phyloP scores from a whole-genome alignment of 1,140 invertebrate species.

The Oryzaephilus surinamensis region DNA sequence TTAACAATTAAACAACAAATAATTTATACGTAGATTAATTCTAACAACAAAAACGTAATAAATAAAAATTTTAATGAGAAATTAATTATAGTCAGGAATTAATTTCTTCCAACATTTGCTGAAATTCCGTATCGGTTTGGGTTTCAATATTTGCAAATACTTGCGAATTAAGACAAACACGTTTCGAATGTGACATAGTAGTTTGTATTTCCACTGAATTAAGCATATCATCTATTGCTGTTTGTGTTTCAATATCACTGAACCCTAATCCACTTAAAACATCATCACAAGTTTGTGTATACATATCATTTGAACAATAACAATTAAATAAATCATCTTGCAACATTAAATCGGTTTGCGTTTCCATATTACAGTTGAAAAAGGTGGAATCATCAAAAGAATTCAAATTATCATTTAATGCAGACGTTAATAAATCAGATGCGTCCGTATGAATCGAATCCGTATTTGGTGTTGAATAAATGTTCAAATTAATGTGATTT shows the following conservation, averaged over 20 bases:
- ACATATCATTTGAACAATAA: conserved; percentile 42
- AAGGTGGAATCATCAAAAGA: conserved; percentile 37
- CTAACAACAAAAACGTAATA: too few relatives aligned
- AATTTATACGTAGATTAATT: too few relatives aligned
- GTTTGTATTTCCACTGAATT: conserved; percentile 34
- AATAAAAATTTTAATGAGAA: conserved; percentile 3
- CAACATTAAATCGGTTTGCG: conserved; percentile 44
- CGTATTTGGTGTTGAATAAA: conserved; percentile 18
- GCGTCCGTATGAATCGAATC: conserved; percentile 24
- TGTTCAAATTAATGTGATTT: conserved; percentile 5
- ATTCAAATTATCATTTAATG: conserved; percentile 16
- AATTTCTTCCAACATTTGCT: conserved; percentile 31
- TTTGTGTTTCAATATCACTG: conserved; percentile 49
- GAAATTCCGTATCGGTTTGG: conserved; percentile 31
- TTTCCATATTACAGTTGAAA: conserved; percentile 45
- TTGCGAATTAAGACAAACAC: conserved; percentile 12
- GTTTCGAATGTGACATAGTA: conserved; percentile 19
- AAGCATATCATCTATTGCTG: conserved; percentile 31
- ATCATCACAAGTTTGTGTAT: conserved; percentile 52
- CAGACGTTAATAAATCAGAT: conserved; percentile 20
- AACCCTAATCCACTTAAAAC: conserved; percentile 25
- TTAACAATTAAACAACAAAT: too few relatives aligned
- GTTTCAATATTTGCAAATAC: conserved; percentile 31
- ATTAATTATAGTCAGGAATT: conserved; percentile 32
- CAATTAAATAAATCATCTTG: conserved; percentile 27